phyloP scores from a whole-genome alignment of 30 jellyfish, hydroid and myxozoan species.

The Hydra vulgaris region DNA sequence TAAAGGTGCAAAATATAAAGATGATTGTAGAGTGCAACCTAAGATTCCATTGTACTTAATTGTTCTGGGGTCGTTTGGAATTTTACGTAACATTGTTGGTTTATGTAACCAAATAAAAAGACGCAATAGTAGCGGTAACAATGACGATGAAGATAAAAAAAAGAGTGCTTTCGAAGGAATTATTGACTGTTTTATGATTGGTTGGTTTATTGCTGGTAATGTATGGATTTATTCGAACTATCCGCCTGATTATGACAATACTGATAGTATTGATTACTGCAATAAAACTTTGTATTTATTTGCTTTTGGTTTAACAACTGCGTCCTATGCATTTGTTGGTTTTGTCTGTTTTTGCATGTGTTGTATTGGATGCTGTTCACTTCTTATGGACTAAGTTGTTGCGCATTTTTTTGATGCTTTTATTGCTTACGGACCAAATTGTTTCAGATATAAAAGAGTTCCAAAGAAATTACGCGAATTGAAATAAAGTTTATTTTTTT shows the following conservation, averaged over 20 bases:
- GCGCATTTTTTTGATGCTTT: neutral
- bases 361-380: slow-evolving; percentile 43
- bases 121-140: slow-evolving; percentile 27
- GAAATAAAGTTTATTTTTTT: neutral
- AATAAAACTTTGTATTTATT: slow-evolving; percentile 58
- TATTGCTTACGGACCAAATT: neutral
- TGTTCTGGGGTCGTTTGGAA: slow-evolving; percentile 81
- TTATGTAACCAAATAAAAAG: slow-evolving; percentile 30
- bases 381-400: neutral
- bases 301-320: slow-evolving; percentile 87
- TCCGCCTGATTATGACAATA: slow-evolving; percentile 40
- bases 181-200: slow-evolving; percentile 76
- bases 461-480: neutral
- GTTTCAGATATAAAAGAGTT: too few species aligned
- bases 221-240: slow-evolving; percentile 82
- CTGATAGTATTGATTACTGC: slow-evolving; percentile 34
- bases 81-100: slow-evolving; percentile 55
- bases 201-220: slow-evolving; percentile 93
- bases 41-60: slow-evolving; percentile 65
- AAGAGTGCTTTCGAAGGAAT: slow-evolving; percentile 61
- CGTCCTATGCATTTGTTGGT: slow-evolving; percentile 54
- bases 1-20: slow-evolving; percentile 60
- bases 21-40: slow-evolving; percentile 61
- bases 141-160: slow-evolving; percentile 39
- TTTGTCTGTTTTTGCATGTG: slow-evolving; percentile 76